Base-by-base conservation (phyloP, 2,113 vertebrate species). In the Acinonyx jubatus region DNA sequence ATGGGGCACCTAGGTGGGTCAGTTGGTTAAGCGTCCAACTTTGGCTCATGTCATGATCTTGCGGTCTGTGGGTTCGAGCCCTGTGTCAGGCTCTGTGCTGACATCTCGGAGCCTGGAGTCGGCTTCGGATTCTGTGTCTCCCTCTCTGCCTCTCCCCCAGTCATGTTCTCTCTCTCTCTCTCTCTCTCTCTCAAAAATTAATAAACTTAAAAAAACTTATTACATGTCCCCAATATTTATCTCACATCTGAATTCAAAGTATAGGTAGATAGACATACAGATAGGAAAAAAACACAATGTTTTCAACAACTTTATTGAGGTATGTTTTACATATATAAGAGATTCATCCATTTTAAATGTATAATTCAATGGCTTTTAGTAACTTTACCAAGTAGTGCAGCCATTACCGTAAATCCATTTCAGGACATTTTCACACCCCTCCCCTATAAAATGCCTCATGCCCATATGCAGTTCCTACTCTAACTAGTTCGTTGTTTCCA, bases 241-340 rank as follows among this genome's bases (percentile, higher is more conserved):
- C 36, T 90, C 36, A 41, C 21, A 66, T 90, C 63, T 97, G 12
- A 95, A 80, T 93, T 79, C 45, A 66, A 63, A 89, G 41, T 68
- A 15, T 92, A 45, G 73, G 73, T 76, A 87, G 33, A 19, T 0
- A 33, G 33, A 38, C 65, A 33, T 66, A 48, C 4, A 78, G 14
- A 23, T 21, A 33, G 11, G 27, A 45, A 25, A 63, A 71, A 89
- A 52, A 11, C 9, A 66, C 84, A 73, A 50, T 55, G 79, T 69
- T 79, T 74, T 68, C 33, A 87, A 31, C 19, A 78, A 94, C 29
- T 23, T 79, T 65, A 55, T 82, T 84, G 69, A 84, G 6, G 21
- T 19, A 33, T 63, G 6, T 48, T 55, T 92, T 79, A 48, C 31
- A 36, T 83, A 12, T 41, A 73, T 74, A 36, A 78, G 66, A 87